These are phyloP conservation scores for Bruchidius siliquastri DNA, from an alignment of 2,888 invertebrate species.

Conservation along the genomic window DNA sequence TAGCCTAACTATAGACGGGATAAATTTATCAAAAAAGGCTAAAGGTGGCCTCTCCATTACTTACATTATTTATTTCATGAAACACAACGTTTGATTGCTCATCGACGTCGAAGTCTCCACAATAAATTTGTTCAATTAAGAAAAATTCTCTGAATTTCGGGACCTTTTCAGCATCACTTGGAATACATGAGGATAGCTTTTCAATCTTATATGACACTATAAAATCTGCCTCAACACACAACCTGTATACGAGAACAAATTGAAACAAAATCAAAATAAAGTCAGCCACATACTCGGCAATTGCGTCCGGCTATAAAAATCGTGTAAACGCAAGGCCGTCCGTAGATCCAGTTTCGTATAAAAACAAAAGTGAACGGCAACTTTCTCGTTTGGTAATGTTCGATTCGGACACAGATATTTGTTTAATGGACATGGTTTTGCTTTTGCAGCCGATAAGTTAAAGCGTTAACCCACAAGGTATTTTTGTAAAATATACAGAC, in stretches of 20 bases:
- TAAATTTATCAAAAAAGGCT: too few relatives aligned
- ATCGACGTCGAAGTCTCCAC: too few relatives aligned
- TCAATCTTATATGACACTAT: background rate
- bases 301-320: slow-evolving; percentile 10
- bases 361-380: slow-evolving; percentile 24
- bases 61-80: too few relatives aligned
- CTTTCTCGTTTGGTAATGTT: slow-evolving; percentile 29
- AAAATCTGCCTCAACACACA: background rate
- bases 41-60: too few relatives aligned
- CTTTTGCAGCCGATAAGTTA: background rate
- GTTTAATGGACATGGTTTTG: background rate
- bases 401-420: slow-evolving; percentile 8
- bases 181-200: too few relatives aligned
- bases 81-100: too few relatives aligned
- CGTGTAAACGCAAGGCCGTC: slow-evolving; percentile 31
- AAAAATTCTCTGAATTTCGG: too few relatives aligned
- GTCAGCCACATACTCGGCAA: background rate
- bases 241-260: background rate
- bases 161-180: too few relatives aligned
- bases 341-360: slow-evolving; percentile 33
- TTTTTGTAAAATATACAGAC: background rate
- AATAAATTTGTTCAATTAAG: too few relatives aligned
- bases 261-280: background rate
- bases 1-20: too few relatives aligned
- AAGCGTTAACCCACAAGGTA: background rate